Conservation (phyloP, 2,113 vertebrate species). For the Zosterops japonicus region DNA sequence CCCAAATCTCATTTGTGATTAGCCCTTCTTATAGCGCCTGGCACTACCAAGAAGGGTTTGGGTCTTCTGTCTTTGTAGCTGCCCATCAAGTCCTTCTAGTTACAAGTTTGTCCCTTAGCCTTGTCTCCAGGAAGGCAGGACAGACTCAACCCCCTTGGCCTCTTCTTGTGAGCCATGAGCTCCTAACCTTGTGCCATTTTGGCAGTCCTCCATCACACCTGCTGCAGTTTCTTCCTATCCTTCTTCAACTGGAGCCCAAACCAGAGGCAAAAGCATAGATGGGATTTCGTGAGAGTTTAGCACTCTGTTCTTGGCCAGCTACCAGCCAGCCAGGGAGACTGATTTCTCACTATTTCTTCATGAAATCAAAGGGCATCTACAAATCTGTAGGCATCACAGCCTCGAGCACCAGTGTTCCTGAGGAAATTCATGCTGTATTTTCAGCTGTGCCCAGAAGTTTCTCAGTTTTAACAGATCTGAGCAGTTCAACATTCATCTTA, state of each 20-base stretch:
- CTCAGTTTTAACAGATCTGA: not conserved
- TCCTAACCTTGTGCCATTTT: not conserved
- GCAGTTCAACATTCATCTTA: not conserved
- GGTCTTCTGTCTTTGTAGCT: not conserved
- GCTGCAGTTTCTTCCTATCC: not conserved
- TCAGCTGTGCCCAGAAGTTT: not conserved
- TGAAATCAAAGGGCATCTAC: not conserved
- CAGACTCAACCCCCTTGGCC: not conserved
- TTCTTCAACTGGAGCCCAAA: not conserved
- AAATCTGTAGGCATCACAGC: not conserved
- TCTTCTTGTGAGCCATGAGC: not conserved
- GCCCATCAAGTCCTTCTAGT: not conserved
- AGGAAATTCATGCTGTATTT: not conserved
- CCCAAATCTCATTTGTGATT: not conserved
- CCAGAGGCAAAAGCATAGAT: not conserved
- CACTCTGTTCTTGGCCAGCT: not conserved
- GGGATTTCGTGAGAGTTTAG: not conserved
- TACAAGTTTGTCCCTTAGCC: not conserved
- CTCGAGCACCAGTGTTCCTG: not conserved
- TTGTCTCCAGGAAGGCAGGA: not conserved
- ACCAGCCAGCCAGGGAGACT: not conserved
- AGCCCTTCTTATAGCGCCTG: not conserved
- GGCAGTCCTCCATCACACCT: not conserved
- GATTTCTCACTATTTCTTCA: not conserved
- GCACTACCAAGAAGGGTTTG: not conserved